Base-by-base conservation (phyloP, 2,113 vertebrate species). In the Heterotis niloticus region DNA sequence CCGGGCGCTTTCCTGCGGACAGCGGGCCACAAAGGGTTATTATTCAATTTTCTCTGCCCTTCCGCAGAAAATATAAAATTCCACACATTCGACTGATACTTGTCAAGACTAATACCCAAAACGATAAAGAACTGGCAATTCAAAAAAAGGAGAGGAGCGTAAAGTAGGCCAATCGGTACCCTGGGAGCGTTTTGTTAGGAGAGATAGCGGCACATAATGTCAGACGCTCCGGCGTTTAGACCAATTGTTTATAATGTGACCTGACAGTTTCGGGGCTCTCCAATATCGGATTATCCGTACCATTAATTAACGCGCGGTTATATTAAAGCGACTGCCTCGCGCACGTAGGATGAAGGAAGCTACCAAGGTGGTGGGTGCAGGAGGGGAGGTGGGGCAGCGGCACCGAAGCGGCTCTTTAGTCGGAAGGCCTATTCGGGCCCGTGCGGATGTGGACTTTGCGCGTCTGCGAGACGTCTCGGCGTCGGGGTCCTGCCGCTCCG, bases 141-240 rank as follows among this genome's bases (percentile, higher is more conserved):
- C 87, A 87, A 89, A 88, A 86, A 90, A 85, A 84, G 86, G 90
- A 86, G 84, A 86, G 88, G 87, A 85, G 88, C 87, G 82, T 88
- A 88, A 93, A 93, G 88, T 92, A 92, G 91, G 92, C 88, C 92
- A 92, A 91, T 92, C 91, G 91, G 87, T 90, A 92, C 90, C 92
- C 90, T 81, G 91, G 91, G 91, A 92, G 88, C 89, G 86, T 91
- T 91, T 91, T 87, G 88, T 85, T 77, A 73, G 83, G 85, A 89
- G 88, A 91, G 91, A 92, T 90, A 87, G 88, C 87, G 81, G 87
- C 86, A 88, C 88, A 73, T 89, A 90, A 90, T 91, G 90, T 91
- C 91, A 91, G 89, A 87, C 79, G 86, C 85, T 81, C 76, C 83
- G 88, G 77, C 86, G 86, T 87, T 89, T 85, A 88, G 87, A 82